Base-by-base conservation (phyloP, 1,140 invertebrate species). In the Danaus plexippus region DNA sequence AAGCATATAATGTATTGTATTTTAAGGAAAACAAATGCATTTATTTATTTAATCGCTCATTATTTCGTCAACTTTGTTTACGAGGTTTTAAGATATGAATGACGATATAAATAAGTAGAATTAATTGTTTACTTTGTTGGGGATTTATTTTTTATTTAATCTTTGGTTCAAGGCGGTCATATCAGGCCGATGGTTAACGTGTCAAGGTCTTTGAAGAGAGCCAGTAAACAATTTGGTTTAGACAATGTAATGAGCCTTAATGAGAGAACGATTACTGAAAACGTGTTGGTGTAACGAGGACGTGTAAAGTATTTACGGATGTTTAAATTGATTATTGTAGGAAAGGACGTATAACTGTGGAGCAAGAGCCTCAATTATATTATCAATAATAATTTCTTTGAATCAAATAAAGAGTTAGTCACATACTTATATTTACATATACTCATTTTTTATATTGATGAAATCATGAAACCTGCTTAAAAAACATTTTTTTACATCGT, bases 151-250 rank as follows among this genome's bases (percentile, higher is more conserved):
- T 52, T 60, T 60, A 55, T 52, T 67, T 57, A 64, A 62, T 66
- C 58, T 69, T 64, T 57, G 50, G 62, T 62, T 71, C 69, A 71
- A 71, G 69, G 69, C 57, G 51, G n/a, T 55, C 10, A 53, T 64
- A 68, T 64, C 59, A 60, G 63, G 58, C 47, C 57, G 52, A 59
- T 51, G 59, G 43, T 56, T 61, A 51, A 40, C 64, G 59, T 63
- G 69, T 71, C 66, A 71, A 68, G 69, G 69, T 41, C 46, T 42
- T 43, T 41, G 61, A 67, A 67, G 56, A 71, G 66, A 68, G 15
- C 59, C 54, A 61, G 55, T 70, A 65, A 68, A 60, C 59, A 62
- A 60, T 60, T 52, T 56, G 55, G 58, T 51, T 56, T 60, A 60
- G 59, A 60, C 53, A 60, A 18, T 55, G 43, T 50, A 47, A 56